Evolutionary conservation across 2,113 vertebrate species (phyloP).

Genomic region (Tychaedon coryphoeus): DNA sequence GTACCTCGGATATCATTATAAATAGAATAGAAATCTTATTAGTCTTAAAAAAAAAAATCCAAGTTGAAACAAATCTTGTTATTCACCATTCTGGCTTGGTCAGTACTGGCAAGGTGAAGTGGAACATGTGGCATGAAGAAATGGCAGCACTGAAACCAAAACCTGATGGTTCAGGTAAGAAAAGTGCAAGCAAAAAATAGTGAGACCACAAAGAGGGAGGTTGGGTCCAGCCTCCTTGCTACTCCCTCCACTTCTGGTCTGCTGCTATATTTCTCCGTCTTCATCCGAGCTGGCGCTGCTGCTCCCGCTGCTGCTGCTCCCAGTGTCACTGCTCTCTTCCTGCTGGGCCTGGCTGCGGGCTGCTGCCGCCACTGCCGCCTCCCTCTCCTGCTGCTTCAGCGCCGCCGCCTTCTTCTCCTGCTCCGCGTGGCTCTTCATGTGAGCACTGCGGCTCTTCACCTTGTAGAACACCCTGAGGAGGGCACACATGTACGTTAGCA

Average conservation of each 20-base stretch:
- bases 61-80: constrained; percentile 29
- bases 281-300: constrained; percentile 77
- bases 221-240: constrained; percentile 44
- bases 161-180: neutral
- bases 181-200: neutral
- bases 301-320: constrained; percentile 66
- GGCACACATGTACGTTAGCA: neutral
- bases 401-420: constrained; percentile 97
- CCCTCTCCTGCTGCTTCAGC: constrained; percentile 82
- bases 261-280: constrained; percentile 71
- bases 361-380: constrained; percentile 61
- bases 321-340: constrained; percentile 53
- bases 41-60: constrained; percentile 5
- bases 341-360: constrained; percentile 67
- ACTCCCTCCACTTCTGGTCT: neutral
- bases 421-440: constrained; percentile 98
- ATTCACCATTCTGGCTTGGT: constrained; percentile 25
- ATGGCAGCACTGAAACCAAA: constrained; percentile 25
- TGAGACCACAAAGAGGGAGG: neutral
- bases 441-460: constrained; percentile 97
- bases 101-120: constrained; percentile 31
- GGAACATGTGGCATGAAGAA: neutral
- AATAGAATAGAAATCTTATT: constrained; percentile 62
- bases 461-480: constrained; percentile 87
- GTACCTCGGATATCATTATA: constrained; percentile 60